Conservation (phyloP, 1,140 invertebrate genomes). For the Trichogramma pretiosum region DNA sequence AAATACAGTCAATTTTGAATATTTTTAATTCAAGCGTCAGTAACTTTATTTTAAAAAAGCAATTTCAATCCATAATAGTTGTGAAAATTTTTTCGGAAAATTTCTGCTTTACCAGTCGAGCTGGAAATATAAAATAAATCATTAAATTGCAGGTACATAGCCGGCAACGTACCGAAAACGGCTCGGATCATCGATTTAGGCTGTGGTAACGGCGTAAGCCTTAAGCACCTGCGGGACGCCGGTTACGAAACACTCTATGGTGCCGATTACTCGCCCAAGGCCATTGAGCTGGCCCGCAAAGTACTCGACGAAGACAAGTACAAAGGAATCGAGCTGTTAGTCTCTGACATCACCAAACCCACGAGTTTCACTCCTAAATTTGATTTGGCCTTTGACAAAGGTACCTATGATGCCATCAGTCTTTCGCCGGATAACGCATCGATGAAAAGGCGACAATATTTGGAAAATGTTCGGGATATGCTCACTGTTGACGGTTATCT, state of each 20-base stretch:
- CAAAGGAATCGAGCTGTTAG: slow-evolving; percentile 48
- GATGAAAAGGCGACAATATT: slow-evolving; percentile 58
- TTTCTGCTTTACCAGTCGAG: no score
- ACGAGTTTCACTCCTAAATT: slow-evolving; percentile 41
- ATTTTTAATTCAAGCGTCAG: no score
- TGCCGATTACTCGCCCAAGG: slow-evolving; percentile 75
- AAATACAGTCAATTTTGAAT: no score
- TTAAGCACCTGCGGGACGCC: slow-evolving; percentile 65
- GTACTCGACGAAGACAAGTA: slow-evolving; percentile 51
- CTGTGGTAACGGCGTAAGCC: slow-evolving; percentile 84
- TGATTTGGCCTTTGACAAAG: slow-evolving; percentile 75
- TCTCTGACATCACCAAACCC: slow-evolving; percentile 51
- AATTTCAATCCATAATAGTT: no score
- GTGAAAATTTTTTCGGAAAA: no score
- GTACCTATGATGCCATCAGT: slow-evolving; percentile 88
- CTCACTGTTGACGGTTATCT: slow-evolving; percentile 59
- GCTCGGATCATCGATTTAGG: slow-evolving; percentile 61
- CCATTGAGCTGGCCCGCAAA: slow-evolving; percentile 63
- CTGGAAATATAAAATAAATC: no score
- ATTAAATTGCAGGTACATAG: slow-evolving; percentile 33
- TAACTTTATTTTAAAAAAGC: no score
- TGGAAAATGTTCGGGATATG: slow-evolving; percentile 54
- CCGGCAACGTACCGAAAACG: slow-evolving; percentile 30
- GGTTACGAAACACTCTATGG: slow-evolving; percentile 69
- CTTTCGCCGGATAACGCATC: slow-evolving; percentile 62